These are phyloP conservation scores for Tor tambroides DNA, from an alignment of 2,113 vertebrate genomes.

Conservation along the genomic window DNA sequence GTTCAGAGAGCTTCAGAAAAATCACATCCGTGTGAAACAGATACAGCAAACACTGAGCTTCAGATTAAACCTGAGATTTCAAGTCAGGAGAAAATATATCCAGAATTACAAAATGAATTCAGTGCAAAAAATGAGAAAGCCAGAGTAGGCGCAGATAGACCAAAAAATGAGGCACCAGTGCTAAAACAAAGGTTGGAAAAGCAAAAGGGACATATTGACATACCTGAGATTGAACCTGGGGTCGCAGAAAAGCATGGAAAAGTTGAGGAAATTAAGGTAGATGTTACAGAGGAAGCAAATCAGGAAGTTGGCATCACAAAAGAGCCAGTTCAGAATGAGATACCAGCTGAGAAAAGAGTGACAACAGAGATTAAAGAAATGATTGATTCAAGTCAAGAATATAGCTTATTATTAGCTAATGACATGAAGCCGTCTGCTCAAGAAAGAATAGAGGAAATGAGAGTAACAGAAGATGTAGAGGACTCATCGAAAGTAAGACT, in stretches of 20 bases:
- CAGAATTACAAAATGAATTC: neutral
- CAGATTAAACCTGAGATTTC: slow-evolving; percentile 6
- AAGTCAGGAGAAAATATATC: neutral
- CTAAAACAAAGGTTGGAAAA: neutral
- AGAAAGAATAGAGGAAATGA: slow-evolving; percentile 6
- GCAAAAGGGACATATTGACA: neutral
- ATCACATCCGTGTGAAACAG: neutral
- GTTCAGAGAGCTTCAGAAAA: slow-evolving; percentile 23
- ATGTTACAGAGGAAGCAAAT: slow-evolving; percentile 34
- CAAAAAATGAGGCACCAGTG: neutral
- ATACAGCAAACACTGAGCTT: neutral
- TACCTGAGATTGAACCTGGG: slow-evolving; percentile 35
- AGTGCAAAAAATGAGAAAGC: neutral
- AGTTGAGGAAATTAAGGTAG: slow-evolving; percentile 31
- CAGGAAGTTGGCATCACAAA: neutral
- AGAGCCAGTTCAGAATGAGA: slow-evolving; percentile 12
- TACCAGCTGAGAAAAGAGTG: neutral
- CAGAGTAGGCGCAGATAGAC: neutral
- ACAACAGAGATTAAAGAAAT: neutral
- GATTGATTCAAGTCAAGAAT: neutral
- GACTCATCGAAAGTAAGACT: slow-evolving; percentile 4
- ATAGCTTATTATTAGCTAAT: neutral
- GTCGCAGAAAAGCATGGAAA: slow-evolving; percentile 4
- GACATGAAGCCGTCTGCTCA: neutral
- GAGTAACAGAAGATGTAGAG: neutral